Evolutionary conservation across 35 echinoderm and acorn worm species (phyloP).

Genomic region (Heliocidaris tuberculata): DNA sequence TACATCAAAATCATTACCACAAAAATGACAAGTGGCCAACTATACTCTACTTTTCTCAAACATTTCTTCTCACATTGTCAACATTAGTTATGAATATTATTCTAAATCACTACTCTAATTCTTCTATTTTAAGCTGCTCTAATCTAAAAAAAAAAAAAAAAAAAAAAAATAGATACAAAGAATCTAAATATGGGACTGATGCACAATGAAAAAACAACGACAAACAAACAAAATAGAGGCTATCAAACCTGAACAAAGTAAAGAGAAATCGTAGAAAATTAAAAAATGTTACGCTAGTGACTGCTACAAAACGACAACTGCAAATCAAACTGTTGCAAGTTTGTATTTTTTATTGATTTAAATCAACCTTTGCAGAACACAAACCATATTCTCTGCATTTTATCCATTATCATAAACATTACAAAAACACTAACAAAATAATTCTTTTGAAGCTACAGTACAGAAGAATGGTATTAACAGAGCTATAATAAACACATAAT

Average conservation of each 20-base stretch:
- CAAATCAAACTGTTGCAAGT: constrained; percentile 1
- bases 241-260: neutral
- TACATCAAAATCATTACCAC: no score
- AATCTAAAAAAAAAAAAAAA: no score
- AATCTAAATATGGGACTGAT: no score
- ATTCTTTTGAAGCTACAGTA: neutral
- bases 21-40: no score
- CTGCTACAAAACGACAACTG: neutral
- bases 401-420: constrained; percentile 15
- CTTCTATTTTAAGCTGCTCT: no score
- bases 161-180: no score
- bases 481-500: neutral
- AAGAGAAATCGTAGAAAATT: neutral
- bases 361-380: constrained; percentile 53
- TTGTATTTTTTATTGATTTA: constrained; percentile 34
- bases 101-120: no score
- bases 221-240: no score
- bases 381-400: constrained; percentile 31
- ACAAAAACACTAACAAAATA: constrained; percentile 35
- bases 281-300: neutral
- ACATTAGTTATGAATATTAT: no score
- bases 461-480: neutral
- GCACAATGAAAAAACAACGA: no score
- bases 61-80: no score
- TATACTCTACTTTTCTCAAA: no score